Conservation (phyloP, 2,888 invertebrate genomes). For the Lithophane socia region DNA sequence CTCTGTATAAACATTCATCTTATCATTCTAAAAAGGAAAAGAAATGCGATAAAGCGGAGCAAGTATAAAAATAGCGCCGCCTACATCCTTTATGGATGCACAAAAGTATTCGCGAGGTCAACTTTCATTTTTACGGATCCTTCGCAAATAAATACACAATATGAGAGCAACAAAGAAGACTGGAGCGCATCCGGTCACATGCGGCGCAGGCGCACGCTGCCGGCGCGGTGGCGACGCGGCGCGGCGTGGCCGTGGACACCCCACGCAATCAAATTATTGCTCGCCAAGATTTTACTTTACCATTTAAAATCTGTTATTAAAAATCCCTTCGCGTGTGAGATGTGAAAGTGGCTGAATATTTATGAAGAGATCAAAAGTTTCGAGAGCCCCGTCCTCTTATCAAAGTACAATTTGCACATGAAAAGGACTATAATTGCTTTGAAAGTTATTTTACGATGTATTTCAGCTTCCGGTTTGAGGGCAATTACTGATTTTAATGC, state of each 20-base stretch:
- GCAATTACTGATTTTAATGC: slow-evolving; percentile 74
- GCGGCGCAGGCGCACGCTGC: slow-evolving; percentile 20
- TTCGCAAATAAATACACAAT: slow-evolving; percentile 79
- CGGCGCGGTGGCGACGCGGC: background rate
- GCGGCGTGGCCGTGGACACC: slow-evolving; percentile 49
- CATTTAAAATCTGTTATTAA: slow-evolving; percentile 70
- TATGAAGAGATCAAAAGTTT: slow-evolving; percentile 81
- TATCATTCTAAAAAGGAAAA: slow-evolving; percentile 59
- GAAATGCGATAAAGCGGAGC: slow-evolving; percentile 61
- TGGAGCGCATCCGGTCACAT: slow-evolving; percentile 72
- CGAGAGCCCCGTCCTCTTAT: slow-evolving; percentile 73
- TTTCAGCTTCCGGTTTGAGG: slow-evolving; percentile 69
- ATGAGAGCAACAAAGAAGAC: slow-evolving; percentile 77
- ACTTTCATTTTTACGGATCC: slow-evolving; percentile 83
- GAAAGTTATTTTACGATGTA: slow-evolving; percentile 81
- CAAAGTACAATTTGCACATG: slow-evolving; percentile 76
- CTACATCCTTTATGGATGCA: slow-evolving; percentile 63
- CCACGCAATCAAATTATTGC: slow-evolving; percentile 72
- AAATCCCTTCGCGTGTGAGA: slow-evolving; percentile 78
- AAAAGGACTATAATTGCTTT: slow-evolving; percentile 80
- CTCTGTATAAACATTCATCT: slow-evolving; percentile 31
- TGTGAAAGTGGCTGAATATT: slow-evolving; percentile 86
- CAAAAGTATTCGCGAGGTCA: slow-evolving; percentile 75
- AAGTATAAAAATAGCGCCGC: slow-evolving; percentile 66
- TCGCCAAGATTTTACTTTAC: slow-evolving; percentile 66